Percentiles rank a stretch among this genome's conserved stretches.
These are phyloP conservation scores for Drosophila punjabiensis DNA, from an alignment of 1,140 invertebrate species.

Conservation along the genomic window DNA sequence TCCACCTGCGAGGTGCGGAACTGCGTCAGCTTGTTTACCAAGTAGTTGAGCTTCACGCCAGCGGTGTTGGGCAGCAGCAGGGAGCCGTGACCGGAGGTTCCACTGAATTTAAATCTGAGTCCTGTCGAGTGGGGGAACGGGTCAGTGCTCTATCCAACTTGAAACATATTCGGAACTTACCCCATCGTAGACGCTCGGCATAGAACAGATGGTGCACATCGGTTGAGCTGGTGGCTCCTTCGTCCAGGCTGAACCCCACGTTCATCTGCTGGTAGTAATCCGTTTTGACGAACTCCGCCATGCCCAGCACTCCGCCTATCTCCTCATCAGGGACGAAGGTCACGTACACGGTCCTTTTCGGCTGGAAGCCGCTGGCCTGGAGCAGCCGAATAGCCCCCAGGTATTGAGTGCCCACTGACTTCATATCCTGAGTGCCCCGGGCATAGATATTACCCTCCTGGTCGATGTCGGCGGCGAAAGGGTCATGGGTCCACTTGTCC, in stretches of 20 bases:
- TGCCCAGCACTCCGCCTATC: slow-evolving; percentile 93
- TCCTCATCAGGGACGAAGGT: slow-evolving; percentile 97
- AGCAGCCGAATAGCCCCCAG: slow-evolving; percentile 88
- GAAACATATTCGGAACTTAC: slow-evolving; percentile 78
- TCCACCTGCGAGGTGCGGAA: slow-evolving; percentile 89
- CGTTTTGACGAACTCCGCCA: slow-evolving; percentile 92
- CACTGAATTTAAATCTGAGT: slow-evolving; percentile 84
- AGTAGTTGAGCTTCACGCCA: slow-evolving; percentile 92
- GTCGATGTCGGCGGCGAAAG: slow-evolving; percentile 91
- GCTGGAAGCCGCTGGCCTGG: slow-evolving; percentile 86
- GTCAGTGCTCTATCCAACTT: not conserved
- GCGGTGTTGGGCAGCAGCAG: slow-evolving; percentile 92
- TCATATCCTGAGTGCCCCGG: slow-evolving; percentile 90
- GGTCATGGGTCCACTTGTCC: slow-evolving; percentile 88
- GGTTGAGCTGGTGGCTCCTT: slow-evolving; percentile 89
- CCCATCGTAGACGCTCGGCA: slow-evolving; percentile 91
- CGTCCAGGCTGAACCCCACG: slow-evolving; percentile 95
- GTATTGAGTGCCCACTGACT: slow-evolving; percentile 79
- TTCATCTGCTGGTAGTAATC: slow-evolving; percentile 94
- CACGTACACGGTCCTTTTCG: slow-evolving; percentile 90
- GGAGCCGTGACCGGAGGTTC: slow-evolving; percentile 95
- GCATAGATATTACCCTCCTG: slow-evolving; percentile 92
- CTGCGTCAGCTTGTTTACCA: slow-evolving; percentile 92
- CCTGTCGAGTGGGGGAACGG: slow-evolving; percentile 25
- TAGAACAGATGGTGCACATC: slow-evolving; percentile 90